Percentiles rank a stretch among this genome's conserved stretches.
These are phyloP conservation scores for Catocala fraxini DNA, from an alignment of 2,888 invertebrate species.

Conservation along the genomic window DNA sequence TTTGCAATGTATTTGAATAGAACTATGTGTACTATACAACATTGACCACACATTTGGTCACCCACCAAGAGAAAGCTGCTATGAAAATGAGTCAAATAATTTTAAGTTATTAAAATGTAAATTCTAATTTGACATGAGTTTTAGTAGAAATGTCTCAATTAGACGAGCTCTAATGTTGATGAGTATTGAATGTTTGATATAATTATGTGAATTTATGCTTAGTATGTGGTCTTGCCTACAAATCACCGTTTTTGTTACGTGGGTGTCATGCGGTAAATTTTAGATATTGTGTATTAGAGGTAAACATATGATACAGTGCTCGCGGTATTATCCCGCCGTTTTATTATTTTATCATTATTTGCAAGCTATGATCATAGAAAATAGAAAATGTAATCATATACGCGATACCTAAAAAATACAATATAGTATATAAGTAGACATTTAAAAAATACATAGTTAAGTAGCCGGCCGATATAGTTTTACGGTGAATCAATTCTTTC, in stretches of 20 bases:
- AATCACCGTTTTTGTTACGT: too few species aligned
- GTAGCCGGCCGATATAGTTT: constrained; percentile 4
- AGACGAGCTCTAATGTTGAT: constrained; percentile 9
- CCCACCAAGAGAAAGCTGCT: constrained; percentile 12
- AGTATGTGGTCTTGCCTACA: constrained; percentile 16
- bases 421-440: too few species aligned
- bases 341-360: too few species aligned
- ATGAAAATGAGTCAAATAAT: constrained; percentile 6
- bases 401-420: too few species aligned
- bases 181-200: constrained; percentile 16
- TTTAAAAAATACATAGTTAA: not conserved
- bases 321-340: too few species aligned
- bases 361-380: too few species aligned
- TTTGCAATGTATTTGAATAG: too few species aligned
- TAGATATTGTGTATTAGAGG: too few species aligned
- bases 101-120: constrained; percentile 21
- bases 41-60: not conserved
- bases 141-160: constrained; percentile 20
- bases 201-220: constrained; percentile 9
- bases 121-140: constrained; percentile 15
- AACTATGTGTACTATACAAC: too few species aligned
- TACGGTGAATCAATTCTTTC: constrained; percentile 15
- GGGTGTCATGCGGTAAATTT: too few species aligned
- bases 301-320: too few species aligned
- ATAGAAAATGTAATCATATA: too few species aligned